Conservation (phyloP, 2,888 invertebrate species). For the Muschampia plurimacula region DNA sequence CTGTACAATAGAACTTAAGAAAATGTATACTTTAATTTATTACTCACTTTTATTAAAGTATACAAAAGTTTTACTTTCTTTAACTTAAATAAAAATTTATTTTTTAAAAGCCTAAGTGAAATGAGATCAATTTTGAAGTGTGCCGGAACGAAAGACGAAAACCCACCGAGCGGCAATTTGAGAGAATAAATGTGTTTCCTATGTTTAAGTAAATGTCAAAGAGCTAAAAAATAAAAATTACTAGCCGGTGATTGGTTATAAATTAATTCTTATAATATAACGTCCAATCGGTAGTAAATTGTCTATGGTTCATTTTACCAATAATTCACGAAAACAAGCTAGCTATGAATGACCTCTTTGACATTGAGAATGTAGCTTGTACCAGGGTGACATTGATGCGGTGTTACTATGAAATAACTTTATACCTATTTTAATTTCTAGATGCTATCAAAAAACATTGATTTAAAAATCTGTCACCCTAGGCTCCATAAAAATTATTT, state of each 20-base stretch:
- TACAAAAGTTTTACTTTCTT: background rate
- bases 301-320: slow-evolving; percentile 20
- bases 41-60: slow-evolving; percentile 14
- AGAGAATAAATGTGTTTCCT: background rate
- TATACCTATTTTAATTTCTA: too few relatives aligned
- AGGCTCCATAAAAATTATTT: too few relatives aligned
- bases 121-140: background rate
- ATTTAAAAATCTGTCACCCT: too few relatives aligned
- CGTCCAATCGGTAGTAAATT: slow-evolving; percentile 11
- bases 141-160: slow-evolving; percentile 10
- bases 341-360: slow-evolving; percentile 53
- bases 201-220: background rate
- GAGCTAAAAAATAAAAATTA: background rate
- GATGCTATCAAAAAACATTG: too few relatives aligned
- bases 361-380: slow-evolving; percentile 50
- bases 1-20: too few relatives aligned
- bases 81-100: background rate
- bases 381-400: slow-evolving; percentile 24
- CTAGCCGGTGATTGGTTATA: background rate
- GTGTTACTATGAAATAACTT: background rate
- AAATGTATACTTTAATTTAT: background rate
- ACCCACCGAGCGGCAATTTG: background rate
- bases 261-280: background rate
- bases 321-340: slow-evolving; percentile 42
- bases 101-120: background rate